Evolutionary conservation across 2,797 vertebrate species (phyloP), one percentile per base, ranked within the genome.

Genomic region (Phylloscopus collybita): DNA sequence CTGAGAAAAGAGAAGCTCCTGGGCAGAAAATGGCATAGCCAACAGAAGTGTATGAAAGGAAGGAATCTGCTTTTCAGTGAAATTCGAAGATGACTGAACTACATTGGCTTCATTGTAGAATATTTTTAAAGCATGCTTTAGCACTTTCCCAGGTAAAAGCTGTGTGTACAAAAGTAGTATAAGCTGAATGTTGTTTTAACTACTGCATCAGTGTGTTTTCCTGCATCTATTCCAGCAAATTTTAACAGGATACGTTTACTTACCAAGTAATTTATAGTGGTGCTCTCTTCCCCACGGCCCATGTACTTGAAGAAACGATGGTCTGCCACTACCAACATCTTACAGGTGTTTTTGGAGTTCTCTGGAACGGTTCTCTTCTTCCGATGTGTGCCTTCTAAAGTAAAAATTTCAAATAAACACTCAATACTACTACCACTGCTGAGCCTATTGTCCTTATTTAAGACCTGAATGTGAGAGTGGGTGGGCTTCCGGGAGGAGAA

Each of bases 261-360:
- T 86, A 99, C 99, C 97, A 99, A 97, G 95, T 99, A 99, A 96
- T 99, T 99, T 74, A 99, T 98, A 3, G 99, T 99, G 57, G 99
- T 99, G 57, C 99, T 99, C 98, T 99, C 99, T 83, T 99, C 99
- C 89, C 98, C 98, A 13, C 99, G 98, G 40, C 99, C 99, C 99
- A 99, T 99, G 97, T 99, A 97, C 71, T 94, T 97, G 95, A 98
- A 99, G 96, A 99, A 99, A 72, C 99, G 99, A 97, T 99, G 98
- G 95, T 99, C 99, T 38, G 99, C 99, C 23, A 99, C 99, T 86
- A 99, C 98, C 95, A 99, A 80, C 96, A 99, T 97, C 49, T 98
- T 98, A 93, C 99, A 99, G 0, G 99, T 99, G 87, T 99, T 99
- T 97, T 98, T 99, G 95, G 97, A 97, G 67, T 97, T 98, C 69